Evolutionary conservation across 2,797 vertebrate genomes (phyloP), one percentile per base, ranked within the genome.

Genomic region (Intellagama lesueurii): DNA sequence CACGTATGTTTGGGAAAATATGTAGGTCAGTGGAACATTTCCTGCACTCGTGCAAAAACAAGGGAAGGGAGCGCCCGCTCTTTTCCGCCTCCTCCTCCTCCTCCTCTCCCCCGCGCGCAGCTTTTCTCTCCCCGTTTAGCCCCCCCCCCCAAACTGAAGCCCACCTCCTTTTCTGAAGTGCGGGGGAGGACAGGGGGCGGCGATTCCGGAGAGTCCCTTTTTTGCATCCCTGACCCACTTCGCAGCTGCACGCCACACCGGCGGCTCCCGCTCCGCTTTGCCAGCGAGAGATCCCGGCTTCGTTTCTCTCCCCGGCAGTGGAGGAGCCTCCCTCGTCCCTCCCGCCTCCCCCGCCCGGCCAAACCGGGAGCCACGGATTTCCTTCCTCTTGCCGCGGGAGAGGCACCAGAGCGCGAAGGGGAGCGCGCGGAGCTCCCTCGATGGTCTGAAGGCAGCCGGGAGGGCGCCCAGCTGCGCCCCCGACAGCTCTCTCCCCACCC

Each of bases 21-120:
- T 97, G 97, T 97, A 97, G 97, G 97, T 97, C 97, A 97, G 97
- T 97, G 97, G 97, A 97, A 97, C 97, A 97, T 97, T 97, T 96
- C 96, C 96, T 96, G 96, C 96, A 95, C 96, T 96, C 95, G 94
- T 96, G 96, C 96, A 95, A 95, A 94, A 94, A 93, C 92, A 96
- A 88, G 94, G 92, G 94, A 93, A 90, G 95, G 94, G 94, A 26
- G 89, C 35, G 69, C 89, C 30, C 66, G 68, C 91, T 89, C 2
- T 56, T 22, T 47, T 14, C 70, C n/a, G 64, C 81, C 40, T 44
- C 28, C 44, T 83, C 44, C 88, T 89, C 47, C n/a, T 73, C 70
- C 90, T 91, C 5, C 83, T 22, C 40, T 44, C 44, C 24, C 17
- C 14, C 93, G 81, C 91, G 17, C 83, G 85, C 90, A 12, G 86